Conservation (phyloP, 2,888 invertebrate species). For the Pyrrhia umbra region DNA sequence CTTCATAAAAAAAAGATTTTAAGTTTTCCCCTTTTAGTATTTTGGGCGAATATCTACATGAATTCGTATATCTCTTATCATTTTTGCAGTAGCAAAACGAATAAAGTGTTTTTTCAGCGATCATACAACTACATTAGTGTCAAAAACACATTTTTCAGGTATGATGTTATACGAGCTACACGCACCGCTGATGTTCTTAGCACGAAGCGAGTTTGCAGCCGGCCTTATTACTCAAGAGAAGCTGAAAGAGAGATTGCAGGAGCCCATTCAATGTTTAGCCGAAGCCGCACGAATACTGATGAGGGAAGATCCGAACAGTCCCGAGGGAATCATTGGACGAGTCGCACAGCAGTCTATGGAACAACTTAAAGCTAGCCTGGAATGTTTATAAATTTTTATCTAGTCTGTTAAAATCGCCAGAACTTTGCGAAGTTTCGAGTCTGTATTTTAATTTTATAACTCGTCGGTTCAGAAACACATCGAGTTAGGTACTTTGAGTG, state of each 20-base stretch:
- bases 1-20: too few relatives aligned
- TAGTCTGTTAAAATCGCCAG: conserved; percentile 2
- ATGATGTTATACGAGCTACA: conserved; percentile 95
- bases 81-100: too few relatives aligned
- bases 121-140: too few relatives aligned
- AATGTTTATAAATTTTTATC: conserved; percentile 73
- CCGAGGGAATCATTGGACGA: conserved; percentile 91
- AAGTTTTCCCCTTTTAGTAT: too few relatives aligned
- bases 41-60: too few relatives aligned
- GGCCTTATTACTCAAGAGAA: conserved; percentile 90
- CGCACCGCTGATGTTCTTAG: conserved; percentile 93
- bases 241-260: conserved; percentile 91
- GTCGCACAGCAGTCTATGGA: conserved; percentile 90
- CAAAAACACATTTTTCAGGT: conserved; percentile 87
- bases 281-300: conserved; percentile 92
- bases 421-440: not conserved
- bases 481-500: too few relatives aligned
- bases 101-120: too few relatives aligned
- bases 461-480: too few relatives aligned
- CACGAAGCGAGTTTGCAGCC: conserved; percentile 91
- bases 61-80: too few relatives aligned
- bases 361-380: conserved; percentile 81
- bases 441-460: too few relatives aligned
- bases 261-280: conserved; percentile 91
- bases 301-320: conserved; percentile 92